These are phyloP conservation scores for Oasisia sp. DNA, from an alignment of 2,888 invertebrate species.

Conservation along the genomic window DNA sequence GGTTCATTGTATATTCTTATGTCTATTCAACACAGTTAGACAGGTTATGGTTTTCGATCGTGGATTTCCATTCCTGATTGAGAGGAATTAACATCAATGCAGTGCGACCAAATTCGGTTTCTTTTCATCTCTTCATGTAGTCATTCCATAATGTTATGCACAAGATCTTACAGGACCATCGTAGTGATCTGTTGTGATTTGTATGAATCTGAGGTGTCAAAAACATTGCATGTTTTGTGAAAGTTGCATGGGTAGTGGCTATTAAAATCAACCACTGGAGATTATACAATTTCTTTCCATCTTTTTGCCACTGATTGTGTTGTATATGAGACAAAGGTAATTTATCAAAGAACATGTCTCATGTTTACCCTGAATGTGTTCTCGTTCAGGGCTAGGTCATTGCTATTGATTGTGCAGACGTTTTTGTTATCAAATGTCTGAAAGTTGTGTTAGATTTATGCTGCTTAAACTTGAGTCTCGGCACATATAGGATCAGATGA, in stretches of 20 bases:
- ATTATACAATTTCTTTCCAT: neutral
- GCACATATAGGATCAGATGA: neutral
- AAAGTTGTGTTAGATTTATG: neutral
- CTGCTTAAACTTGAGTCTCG: neutral
- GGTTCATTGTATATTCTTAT: neutral
- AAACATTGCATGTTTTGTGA: neutral
- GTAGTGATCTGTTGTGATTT: conserved; percentile 3
- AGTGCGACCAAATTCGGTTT: neutral
- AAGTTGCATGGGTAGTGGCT: neutral
- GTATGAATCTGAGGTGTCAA: neutral
- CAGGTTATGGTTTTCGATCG: neutral
- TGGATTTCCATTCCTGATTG: neutral
- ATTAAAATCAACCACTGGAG: neutral
- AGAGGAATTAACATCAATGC: neutral
- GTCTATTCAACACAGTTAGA: neutral
- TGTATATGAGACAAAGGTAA: neutral
- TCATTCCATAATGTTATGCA: neutral
- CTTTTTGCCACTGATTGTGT: neutral
- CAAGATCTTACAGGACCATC: neutral
- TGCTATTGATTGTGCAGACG: neutral
- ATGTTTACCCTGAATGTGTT: neutral
- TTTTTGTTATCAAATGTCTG: neutral
- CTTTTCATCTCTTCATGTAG: neutral
- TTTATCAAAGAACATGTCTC: neutral
- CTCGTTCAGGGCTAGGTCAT: neutral